Evolutionary conservation across 2,888 invertebrate species (phyloP).

Genomic region (Pandemis heparana): DNA sequence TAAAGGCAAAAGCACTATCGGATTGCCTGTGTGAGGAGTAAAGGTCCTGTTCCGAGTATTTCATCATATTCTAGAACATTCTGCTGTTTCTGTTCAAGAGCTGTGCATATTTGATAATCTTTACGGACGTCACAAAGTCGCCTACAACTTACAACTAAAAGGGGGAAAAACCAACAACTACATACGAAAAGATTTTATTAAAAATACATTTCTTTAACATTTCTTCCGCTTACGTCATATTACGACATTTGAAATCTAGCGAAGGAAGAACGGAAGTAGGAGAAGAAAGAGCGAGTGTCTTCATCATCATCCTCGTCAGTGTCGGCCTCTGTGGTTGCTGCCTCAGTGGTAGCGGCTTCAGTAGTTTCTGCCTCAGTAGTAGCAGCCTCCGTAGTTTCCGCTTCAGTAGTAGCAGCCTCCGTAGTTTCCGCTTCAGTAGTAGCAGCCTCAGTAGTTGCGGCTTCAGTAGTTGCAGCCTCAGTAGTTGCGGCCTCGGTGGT

Average conservation of each 20-base stretch:
- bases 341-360: neutral
- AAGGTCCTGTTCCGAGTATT: too few relatives aligned
- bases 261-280: slow-evolving; percentile 5
- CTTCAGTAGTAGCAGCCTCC: slow-evolving; percentile 3
- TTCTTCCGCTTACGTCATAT: neutral
- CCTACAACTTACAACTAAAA: too few relatives aligned
- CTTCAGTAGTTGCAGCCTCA: neutral
- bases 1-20: too few relatives aligned
- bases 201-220: neutral
- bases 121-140: too few relatives aligned
- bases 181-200: neutral
- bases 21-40: too few relatives aligned
- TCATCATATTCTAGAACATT: too few relatives aligned
- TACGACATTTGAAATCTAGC: neutral
- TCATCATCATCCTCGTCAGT: slow-evolving; percentile 9
- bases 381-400: neutral
- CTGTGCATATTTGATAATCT: too few relatives aligned
- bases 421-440: slow-evolving; percentile 4
- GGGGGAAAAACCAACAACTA: too few relatives aligned
- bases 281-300: slow-evolving; percentile 25
- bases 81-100: too few relatives aligned
- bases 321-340: slow-evolving; percentile 5
- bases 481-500: neutral
- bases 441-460: neutral
- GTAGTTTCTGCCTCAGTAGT: slow-evolving; percentile 12